Evolutionary conservation across 2,113 vertebrate species (phyloP).

Genomic region (Atrichornis clamosus): DNA sequence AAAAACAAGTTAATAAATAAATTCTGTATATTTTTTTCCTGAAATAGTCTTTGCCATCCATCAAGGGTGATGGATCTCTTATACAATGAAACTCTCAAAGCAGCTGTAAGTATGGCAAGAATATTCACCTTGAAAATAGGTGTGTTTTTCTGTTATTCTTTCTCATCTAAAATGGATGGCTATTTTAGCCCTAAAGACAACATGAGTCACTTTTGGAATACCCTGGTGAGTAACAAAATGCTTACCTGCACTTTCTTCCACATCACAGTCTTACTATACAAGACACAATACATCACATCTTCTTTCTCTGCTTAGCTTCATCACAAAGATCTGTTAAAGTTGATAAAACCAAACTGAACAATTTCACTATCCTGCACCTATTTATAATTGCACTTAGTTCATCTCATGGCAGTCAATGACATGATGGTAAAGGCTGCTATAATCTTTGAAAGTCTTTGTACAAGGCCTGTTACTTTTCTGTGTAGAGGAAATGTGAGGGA

Average conservation of each 20-base stretch:
- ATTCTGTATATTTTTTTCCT: neutral
- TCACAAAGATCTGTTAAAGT: neutral
- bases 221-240: neutral
- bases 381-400: neutral
- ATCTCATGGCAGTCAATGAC: neutral
- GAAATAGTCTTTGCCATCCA: neutral
- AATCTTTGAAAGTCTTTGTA: neutral
- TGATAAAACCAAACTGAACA: neutral
- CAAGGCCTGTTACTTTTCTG: neutral
- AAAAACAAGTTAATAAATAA: slow-evolving; percentile 20
- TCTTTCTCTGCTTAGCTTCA: neutral
- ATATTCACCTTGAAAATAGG: neutral
- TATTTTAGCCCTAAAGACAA: neutral
- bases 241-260: neutral
- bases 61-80: neutral
- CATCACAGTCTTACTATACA: neutral
- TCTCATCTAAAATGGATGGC: neutral
- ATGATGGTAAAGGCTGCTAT: neutral
- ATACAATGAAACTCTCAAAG: neutral
- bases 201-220: neutral
- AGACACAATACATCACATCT: neutral
- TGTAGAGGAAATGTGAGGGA: neutral
- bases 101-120: neutral
- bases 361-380: neutral
- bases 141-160: neutral